Conservation (phyloP, 2,113 vertebrate species). For the Forbesichthys papilliferus region DNA sequence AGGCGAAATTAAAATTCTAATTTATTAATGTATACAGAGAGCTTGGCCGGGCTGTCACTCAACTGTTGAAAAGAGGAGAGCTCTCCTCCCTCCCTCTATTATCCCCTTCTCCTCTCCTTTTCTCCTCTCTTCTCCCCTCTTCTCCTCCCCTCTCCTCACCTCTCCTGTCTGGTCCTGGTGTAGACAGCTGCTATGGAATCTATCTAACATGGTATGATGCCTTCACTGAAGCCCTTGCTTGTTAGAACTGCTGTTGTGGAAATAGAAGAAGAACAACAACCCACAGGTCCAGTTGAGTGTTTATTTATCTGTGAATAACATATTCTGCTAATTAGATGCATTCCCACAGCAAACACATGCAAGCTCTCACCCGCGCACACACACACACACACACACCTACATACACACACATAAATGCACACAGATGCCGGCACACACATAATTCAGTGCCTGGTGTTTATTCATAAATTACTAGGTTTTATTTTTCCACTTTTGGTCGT, state of each 20-base stretch:
- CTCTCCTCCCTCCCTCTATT: conserved; percentile 42
- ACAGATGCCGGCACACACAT: neutral
- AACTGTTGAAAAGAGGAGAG: conserved; percentile 91
- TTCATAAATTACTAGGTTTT: conserved; percentile 43
- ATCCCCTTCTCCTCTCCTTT: neutral
- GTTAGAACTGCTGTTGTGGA: conserved; percentile 48
- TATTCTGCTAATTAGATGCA: conserved; percentile 65
- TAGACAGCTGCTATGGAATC: conserved; percentile 57
- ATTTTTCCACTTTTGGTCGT: conserved; percentile 9
- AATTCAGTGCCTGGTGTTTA: conserved; percentile 31
- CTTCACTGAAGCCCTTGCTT: conserved; percentile 55
- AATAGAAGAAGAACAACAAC: conserved; percentile 14
- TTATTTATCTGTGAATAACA: conserved; percentile 63
- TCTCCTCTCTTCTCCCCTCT: too few species aligned
- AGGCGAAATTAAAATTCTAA: conserved; percentile 98
- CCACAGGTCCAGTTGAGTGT: conserved; percentile 60
- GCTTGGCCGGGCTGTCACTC: conserved; percentile 94
- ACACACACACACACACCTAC: too few species aligned
- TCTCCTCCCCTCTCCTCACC: neutral
- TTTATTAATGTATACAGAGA: conserved; percentile 99
- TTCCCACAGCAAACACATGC: neutral
- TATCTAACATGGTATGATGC: conserved; percentile 63
- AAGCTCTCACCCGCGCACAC: neutral
- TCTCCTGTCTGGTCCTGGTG: conserved; percentile 56
- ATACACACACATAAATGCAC: neutral